These are phyloP conservation scores for Argyra leucocephala DNA, from an alignment of 2,888 invertebrate genomes.

Conservation along the genomic window DNA sequence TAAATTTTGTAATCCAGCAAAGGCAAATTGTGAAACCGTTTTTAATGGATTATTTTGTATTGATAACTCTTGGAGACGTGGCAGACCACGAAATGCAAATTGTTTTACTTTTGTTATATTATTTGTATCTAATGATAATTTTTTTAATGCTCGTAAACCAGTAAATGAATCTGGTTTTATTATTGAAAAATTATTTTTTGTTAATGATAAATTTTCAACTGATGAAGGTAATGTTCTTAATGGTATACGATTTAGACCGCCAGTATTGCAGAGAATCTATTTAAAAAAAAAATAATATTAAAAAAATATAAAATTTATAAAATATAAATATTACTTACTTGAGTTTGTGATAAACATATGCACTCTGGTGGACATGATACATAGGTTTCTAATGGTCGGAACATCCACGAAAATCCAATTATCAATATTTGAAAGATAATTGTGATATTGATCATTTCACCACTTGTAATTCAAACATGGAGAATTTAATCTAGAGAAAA, in stretches of 20 bases:
- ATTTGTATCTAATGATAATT: conserved; percentile 78
- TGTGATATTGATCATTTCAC: conserved; percentile 45
- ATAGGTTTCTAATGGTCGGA: conserved; percentile 43
- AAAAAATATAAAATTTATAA: background rate
- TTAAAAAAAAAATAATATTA: conserved; percentile 17
- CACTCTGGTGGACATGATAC: conserved; percentile 70
- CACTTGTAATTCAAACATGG: conserved; percentile 10
- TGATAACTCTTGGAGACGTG: conserved; percentile 65
- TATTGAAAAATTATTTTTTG: conserved; percentile 73
- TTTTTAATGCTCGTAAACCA: conserved; percentile 67
- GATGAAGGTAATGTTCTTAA: conserved; percentile 61
- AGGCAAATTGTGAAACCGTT: conserved; percentile 71
- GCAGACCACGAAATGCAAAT: conserved; percentile 76
- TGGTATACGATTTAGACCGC: conserved; percentile 70
- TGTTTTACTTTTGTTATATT: conserved; percentile 73
- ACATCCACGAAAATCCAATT: conserved; percentile 44
- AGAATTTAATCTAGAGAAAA: background rate
- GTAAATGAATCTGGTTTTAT: conserved; percentile 75
- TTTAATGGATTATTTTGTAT: conserved; percentile 79
- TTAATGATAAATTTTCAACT: conserved; percentile 75
- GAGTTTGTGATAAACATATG: conserved; percentile 76
- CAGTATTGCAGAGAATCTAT: conserved; percentile 82
- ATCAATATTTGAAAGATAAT: conserved; percentile 43
- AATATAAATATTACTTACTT: conserved; percentile 50
- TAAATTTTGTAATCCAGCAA: conserved; percentile 74